Conservation (phyloP, 2,797 vertebrate species). For the Phyllotis vaccarum region DNA sequence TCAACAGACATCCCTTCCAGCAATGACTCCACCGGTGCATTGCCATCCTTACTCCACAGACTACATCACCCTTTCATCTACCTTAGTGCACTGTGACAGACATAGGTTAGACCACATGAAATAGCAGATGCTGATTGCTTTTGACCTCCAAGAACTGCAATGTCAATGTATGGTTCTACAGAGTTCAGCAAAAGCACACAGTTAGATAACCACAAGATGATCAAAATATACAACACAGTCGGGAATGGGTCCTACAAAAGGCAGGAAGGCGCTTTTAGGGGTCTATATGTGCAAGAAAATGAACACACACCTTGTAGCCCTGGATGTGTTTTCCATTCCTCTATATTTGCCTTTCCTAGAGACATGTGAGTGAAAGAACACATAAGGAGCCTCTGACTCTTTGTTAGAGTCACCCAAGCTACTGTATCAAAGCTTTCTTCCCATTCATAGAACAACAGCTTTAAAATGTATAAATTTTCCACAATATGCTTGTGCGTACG, state of each 20-base stretch:
- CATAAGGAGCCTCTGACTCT: background rate
- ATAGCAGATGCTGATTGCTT: background rate
- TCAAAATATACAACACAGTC: background rate
- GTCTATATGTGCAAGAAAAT: background rate
- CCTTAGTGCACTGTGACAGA: background rate
- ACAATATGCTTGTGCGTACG: background rate
- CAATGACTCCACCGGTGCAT: accelerated
- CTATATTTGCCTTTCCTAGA: background rate
- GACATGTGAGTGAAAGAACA: background rate
- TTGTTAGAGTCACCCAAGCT: background rate
- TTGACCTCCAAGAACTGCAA: background rate
- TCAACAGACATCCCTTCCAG: background rate
- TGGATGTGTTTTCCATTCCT: background rate
- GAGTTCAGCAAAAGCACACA: background rate
- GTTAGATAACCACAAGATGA: background rate
- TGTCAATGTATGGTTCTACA: background rate
- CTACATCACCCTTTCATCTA: background rate
- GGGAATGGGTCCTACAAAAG: background rate
- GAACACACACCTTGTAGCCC: background rate
- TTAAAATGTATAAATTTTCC: background rate
- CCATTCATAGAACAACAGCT: background rate
- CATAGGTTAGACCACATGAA: background rate
- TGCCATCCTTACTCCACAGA: accelerated
- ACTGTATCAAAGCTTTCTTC: background rate
- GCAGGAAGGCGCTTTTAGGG: background rate